phyloP scores from a whole-genome alignment of 2,113 vertebrate genomes.

The Mastomys coucha region DNA sequence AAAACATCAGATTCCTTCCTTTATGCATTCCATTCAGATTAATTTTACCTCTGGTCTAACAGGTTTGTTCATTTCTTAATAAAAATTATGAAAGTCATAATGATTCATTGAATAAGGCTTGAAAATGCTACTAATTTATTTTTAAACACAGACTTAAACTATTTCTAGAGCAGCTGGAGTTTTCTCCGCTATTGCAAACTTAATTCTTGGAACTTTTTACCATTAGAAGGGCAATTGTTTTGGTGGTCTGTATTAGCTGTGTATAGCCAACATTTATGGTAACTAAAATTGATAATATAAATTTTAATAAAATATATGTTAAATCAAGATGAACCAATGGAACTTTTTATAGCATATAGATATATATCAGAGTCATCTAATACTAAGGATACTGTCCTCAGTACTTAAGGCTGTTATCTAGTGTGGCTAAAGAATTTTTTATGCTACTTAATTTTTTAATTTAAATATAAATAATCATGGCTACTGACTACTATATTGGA shows the following conservation, averaged over 20 bases:
- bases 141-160: neutral
- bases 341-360: neutral
- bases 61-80: constrained; percentile 44
- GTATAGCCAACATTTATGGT: constrained; percentile 21
- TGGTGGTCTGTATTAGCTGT: constrained; percentile 21
- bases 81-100: neutral
- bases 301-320: constrained; percentile 26
- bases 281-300: constrained; percentile 11
- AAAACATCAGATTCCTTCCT: constrained; percentile 22
- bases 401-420: neutral
- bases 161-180: neutral
- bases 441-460: constrained; percentile 33
- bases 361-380: neutral
- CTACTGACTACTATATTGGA: neutral
- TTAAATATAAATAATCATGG: neutral
- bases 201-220: constrained; percentile 29
- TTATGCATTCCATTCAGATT: neutral
- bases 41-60: neutral
- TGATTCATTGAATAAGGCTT: constrained; percentile 33
- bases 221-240: neutral
- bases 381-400: neutral
- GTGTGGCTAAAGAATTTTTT: neutral
- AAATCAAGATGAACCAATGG: constrained; percentile 2
- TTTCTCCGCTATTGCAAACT: neutral
- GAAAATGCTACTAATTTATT: neutral